Conservation (phyloP, 30 jellyfish, hydroid and myxozoan genomes). For the Turritopsis rubra region DNA sequence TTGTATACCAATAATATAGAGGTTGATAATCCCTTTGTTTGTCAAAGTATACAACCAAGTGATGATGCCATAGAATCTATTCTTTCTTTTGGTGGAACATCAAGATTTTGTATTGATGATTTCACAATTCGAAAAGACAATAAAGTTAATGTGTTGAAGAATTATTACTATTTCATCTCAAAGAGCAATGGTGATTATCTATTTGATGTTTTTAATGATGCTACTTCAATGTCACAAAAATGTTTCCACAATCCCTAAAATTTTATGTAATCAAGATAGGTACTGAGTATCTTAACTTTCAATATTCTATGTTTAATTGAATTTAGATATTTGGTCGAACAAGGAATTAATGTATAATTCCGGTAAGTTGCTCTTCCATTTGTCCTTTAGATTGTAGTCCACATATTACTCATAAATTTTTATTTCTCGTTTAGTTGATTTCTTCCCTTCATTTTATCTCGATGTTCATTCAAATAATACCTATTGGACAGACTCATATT, state of each 20-base stretch:
- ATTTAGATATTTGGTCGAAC: neutral
- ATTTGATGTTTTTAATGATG: neutral
- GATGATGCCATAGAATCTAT: neutral
- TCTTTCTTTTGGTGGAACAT: neutral
- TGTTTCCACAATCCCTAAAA: too few species aligned
- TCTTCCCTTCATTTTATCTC: neutral
- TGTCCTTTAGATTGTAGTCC: too few species aligned
- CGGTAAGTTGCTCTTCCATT: neutral
- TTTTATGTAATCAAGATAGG: neutral
- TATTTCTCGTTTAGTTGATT: neutral
- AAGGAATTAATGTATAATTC: neutral
- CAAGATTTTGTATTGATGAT: conserved; percentile 5
- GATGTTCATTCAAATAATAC: neutral
- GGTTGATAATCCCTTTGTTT: neutral
- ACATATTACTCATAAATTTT: neutral
- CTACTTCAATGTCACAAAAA: too few species aligned
- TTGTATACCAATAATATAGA: neutral
- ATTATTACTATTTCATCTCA: neutral
- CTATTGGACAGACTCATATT: neutral
- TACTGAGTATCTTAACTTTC: neutral
- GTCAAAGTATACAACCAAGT: neutral
- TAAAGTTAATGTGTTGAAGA: neutral
- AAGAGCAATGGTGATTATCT: neutral
- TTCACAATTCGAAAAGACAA: neutral
- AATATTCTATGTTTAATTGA: neutral